A percentile compares a stretch with the other conserved stretches of the same genome.
These are phyloP conservation scores for Umimayanthus chanpuru DNA, from an alignment of 92 coral and sea anemone genomes.

Conservation along the genomic window DNA sequence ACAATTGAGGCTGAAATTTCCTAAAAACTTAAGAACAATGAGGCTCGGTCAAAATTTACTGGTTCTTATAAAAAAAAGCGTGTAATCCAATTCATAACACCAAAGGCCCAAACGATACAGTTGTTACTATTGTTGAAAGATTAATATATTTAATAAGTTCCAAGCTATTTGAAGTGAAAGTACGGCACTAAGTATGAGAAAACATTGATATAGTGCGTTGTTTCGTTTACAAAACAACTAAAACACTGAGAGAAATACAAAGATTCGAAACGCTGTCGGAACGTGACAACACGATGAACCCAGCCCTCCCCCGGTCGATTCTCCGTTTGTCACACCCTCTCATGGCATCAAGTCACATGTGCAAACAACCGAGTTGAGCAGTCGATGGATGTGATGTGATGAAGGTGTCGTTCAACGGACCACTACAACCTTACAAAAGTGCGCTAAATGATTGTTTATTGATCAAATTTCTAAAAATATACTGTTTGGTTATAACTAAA, in stretches of 20 bases:
- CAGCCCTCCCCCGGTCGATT: conserved; percentile 27
- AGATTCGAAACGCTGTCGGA: too few relatives aligned
- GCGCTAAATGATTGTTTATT: neutral
- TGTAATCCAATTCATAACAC: too few relatives aligned
- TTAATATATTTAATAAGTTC: too few relatives aligned
- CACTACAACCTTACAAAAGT: conserved; percentile 1
- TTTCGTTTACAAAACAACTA: neutral
- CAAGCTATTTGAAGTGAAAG: too few relatives aligned
- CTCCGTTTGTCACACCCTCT: conserved; percentile 20
- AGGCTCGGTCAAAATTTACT: too few relatives aligned
- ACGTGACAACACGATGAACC: neutral
- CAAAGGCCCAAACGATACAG: too few relatives aligned
- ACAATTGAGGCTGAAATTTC: too few relatives aligned
- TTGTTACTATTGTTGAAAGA: too few relatives aligned
- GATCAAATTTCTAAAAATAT: neutral
- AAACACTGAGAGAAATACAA: neutral
- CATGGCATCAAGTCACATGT: conserved; percentile 28
- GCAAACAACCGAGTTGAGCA: conserved; percentile 35
- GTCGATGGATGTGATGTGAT: conserved; percentile 21
- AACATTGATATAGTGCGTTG: too few relatives aligned
- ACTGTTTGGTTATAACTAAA: neutral
- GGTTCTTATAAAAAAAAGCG: too few relatives aligned
- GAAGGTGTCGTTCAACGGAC: conserved; percentile 14
- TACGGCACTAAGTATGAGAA: too few relatives aligned
- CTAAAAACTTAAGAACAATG: too few relatives aligned